These are phyloP conservation scores for Polypterus bichir DNA, from an alignment of 2,113 vertebrate species.

Conservation along the genomic window DNA sequence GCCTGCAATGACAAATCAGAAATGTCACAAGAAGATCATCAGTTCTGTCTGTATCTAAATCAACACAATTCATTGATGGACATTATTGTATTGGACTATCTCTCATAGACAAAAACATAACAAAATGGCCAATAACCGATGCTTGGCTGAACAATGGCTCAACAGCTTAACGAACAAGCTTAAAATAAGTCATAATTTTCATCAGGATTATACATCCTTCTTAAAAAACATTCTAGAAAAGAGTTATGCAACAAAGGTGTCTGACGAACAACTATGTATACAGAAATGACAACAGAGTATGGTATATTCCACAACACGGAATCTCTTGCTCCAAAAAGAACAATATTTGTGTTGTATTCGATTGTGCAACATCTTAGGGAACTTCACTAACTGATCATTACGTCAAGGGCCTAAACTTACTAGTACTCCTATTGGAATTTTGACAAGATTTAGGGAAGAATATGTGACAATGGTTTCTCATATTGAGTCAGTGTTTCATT, in stretches of 20 bases:
- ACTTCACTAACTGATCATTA: slow-evolving; percentile 12
- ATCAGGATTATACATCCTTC: slow-evolving; percentile 6
- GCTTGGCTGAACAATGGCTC: neutral
- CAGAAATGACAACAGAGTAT: neutral
- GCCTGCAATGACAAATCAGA: slow-evolving; percentile 8
- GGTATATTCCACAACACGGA: slow-evolving; percentile 16
- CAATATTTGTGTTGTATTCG: slow-evolving; percentile 14
- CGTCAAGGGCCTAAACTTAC: slow-evolving; percentile 13
- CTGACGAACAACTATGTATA: neutral
- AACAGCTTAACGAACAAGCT: slow-evolving; percentile 16
- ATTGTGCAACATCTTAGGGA: slow-evolving; percentile 13
- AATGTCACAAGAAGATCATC: slow-evolving; percentile 19
- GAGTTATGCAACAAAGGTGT: slow-evolving; percentile 4
- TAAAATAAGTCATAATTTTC: neutral
- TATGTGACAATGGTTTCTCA: slow-evolving; percentile 13
- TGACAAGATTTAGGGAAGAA: slow-evolving; percentile 16
- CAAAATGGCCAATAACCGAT: slow-evolving; percentile 19
- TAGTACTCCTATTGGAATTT: slow-evolving; percentile 13
- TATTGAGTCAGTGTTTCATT: slow-evolving; percentile 15
- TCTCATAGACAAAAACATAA: slow-evolving; percentile 8
- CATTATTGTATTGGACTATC: slow-evolving; percentile 3
- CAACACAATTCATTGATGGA: neutral
- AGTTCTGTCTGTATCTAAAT: neutral
- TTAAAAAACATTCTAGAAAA: slow-evolving; percentile 8
- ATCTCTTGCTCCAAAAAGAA: slow-evolving; percentile 6